phyloP scores from a whole-genome alignment of 2,797 vertebrate genomes.

The Craterocephalus amniculus region DNA sequence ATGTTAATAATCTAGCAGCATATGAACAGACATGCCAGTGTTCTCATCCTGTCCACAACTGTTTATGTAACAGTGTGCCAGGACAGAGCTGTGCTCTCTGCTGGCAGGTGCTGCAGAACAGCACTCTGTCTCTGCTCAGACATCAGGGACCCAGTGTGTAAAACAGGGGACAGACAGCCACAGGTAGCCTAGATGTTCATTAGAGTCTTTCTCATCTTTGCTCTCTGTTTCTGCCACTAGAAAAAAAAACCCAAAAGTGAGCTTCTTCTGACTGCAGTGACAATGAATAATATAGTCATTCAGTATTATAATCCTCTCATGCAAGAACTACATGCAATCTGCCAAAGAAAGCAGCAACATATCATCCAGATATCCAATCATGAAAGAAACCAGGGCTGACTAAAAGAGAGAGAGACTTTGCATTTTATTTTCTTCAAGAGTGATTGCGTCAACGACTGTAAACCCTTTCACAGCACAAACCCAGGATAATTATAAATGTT shows the following conservation, averaged over 20 bases:
- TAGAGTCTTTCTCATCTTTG: constrained; percentile 44
- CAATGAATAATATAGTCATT: constrained; percentile 17
- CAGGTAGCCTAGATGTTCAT: constrained; percentile 39
- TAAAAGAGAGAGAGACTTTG: constrained; percentile 31
- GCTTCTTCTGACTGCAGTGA: constrained; percentile 34
- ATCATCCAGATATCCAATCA: constrained; percentile 48
- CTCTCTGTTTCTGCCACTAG: constrained; percentile 22
- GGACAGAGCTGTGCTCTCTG: constrained; percentile 55
- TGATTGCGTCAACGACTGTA: constrained; percentile 66
- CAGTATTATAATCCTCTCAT: constrained; percentile 12
- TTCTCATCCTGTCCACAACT: constrained; percentile 62
- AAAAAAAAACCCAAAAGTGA: constrained; percentile 32
- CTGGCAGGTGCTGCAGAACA: constrained; percentile 74
- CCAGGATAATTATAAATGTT: constrained; percentile 74
- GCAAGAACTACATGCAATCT: constrained; percentile 30
- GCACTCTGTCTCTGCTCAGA: constrained; percentile 51
- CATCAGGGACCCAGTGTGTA: constrained; percentile 29
- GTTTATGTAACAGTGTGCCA: constrained; percentile 70
- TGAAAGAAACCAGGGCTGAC: constrained; percentile 33
- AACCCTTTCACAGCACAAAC: constrained; percentile 64
- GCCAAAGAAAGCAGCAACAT: constrained; percentile 28
- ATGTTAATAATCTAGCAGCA: constrained; percentile 74
- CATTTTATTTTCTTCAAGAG: constrained; percentile 70
- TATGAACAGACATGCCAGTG: constrained; percentile 80
- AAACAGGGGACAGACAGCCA: constrained; percentile 39